Evolutionary conservation across 2,797 vertebrate genomes (phyloP).

Genomic region (Helostoma temminkii): DNA sequence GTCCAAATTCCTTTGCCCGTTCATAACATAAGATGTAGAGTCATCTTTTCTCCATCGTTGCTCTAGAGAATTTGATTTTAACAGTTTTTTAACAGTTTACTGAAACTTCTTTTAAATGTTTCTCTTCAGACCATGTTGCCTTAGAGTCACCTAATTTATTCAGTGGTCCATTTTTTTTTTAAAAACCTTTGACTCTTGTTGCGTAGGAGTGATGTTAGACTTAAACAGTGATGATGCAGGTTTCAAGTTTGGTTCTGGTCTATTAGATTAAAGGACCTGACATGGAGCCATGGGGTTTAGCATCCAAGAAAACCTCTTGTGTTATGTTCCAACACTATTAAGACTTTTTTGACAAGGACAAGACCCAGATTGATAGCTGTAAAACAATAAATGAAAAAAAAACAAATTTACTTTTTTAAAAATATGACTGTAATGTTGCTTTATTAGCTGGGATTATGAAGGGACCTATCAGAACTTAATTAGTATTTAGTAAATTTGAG

Average conservation of each 20-base stretch:
- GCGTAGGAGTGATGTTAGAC: neutral
- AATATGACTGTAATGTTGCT: too few species aligned
- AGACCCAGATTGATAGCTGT: too few species aligned
- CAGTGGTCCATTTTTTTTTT: neutral
- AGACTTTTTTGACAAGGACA: too few species aligned
- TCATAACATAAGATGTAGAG: neutral
- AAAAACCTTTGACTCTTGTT: neutral
- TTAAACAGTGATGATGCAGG: constrained; percentile 3
- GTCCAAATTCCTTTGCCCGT: neutral
- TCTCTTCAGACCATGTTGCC: neutral
- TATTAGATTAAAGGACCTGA: constrained; percentile 16
- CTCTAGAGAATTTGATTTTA: neutral
- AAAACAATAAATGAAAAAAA: too few species aligned
- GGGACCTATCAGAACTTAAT: too few species aligned
- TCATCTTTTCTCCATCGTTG: neutral
- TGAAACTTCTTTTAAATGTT: neutral
- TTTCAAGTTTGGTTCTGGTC: constrained; percentile 8
- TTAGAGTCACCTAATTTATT: neutral
- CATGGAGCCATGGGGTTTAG: neutral
- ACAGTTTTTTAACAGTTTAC: neutral
- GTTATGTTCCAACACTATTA: too few species aligned
- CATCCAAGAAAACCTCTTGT: too few species aligned
- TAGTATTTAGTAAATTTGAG: too few species aligned
- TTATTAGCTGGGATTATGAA: too few species aligned
- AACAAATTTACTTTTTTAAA: too few species aligned